Conservation (phyloP, 2,113 vertebrate genomes). For the Burhinus oedicnemus region DNA sequence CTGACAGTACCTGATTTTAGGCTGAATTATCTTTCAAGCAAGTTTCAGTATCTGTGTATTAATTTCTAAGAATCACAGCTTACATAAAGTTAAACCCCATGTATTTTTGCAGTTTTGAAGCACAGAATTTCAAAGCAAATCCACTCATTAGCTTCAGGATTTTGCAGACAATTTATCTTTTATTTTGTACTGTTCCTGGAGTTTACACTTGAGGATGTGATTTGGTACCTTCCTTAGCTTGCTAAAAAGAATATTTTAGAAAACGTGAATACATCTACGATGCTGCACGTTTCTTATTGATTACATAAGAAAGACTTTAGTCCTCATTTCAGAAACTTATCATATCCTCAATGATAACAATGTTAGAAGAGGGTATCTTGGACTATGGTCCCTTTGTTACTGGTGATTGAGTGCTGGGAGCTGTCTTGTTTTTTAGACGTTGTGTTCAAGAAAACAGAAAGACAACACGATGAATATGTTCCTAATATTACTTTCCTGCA, state of each 20-base stretch:
- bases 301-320: neutral
- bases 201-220: neutral
- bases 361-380: neutral
- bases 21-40: neutral
- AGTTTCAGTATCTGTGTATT: neutral
- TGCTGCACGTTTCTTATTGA: neutral
- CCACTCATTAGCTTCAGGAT: neutral
- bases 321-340: neutral
- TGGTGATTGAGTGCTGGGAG: neutral
- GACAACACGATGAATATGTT: neutral
- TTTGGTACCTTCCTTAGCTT: neutral
- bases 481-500: neutral
- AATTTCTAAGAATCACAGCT: neutral
- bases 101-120: neutral
- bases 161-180: neutral
- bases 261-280: neutral
- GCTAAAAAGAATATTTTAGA: neutral
- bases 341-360: neutral
- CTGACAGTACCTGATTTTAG: neutral
- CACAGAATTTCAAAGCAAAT: neutral
- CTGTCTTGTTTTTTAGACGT: neutral
- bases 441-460: neutral
- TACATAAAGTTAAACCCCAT: neutral
- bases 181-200: neutral
- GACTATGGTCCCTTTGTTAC: neutral